Evolutionary conservation across 1,140 invertebrate genomes (phyloP).

Genomic region (Megathymus violae): DNA sequence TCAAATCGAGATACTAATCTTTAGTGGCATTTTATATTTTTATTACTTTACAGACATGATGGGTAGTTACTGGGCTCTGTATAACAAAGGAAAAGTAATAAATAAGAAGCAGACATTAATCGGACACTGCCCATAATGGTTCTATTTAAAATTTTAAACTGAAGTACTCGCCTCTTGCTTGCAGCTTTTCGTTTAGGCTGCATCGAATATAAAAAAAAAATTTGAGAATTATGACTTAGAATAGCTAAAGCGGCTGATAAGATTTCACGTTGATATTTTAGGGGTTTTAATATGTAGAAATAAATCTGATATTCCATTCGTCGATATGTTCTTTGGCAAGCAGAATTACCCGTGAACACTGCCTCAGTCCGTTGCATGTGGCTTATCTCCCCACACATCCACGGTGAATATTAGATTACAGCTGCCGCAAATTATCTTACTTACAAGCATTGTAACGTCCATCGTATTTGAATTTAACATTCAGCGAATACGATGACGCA

Average conservation of each 20-base stretch:
- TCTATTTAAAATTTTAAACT: too few species aligned
- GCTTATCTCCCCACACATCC: conserved; percentile 20
- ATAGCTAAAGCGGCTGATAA: too few species aligned
- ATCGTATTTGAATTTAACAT: conserved; percentile 65
- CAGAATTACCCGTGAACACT: background rate
- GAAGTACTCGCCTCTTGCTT: too few species aligned
- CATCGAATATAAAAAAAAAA: background rate
- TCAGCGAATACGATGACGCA: conserved; percentile 41
- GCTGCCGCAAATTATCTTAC: conserved; percentile 27
- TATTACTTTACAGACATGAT: too few species aligned
- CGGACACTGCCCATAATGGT: conserved; percentile 5
- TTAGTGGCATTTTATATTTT: conserved; percentile 3
- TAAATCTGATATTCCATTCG: too few species aligned
- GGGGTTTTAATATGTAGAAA: too few species aligned
- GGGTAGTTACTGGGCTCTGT: too few species aligned
- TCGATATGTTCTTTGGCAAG: too few species aligned
- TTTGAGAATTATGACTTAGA: too few species aligned
- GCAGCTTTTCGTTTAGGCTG: background rate
- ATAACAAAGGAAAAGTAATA: conserved; percentile 8
- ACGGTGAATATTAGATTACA: conserved; percentile 27
- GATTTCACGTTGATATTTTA: too few species aligned
- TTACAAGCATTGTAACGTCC: conserved; percentile 22
- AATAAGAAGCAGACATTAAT: conserved; percentile 2
- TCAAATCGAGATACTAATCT: background rate
- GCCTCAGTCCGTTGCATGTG: conserved; percentile 12